Evolutionary conservation across 1,140 invertebrate species (phyloP), one percentile per base, ranked within the genome.

Genomic region (Bombus fervidus): DNA sequence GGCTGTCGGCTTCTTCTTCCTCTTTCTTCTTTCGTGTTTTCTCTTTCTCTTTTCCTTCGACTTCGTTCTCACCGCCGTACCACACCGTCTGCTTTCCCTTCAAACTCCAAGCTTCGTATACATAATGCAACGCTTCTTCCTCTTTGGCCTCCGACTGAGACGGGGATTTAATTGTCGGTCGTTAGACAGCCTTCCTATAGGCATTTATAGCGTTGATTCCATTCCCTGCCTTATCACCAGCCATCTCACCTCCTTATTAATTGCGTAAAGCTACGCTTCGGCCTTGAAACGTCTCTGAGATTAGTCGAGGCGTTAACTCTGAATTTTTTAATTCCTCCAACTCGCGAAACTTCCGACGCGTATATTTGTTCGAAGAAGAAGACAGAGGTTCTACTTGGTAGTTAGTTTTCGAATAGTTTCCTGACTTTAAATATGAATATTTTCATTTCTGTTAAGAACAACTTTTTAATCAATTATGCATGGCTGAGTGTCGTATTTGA

Each of bases 141-240:
- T 71, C 62, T 83, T 83, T 74, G 41, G 34, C 68, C 77, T 41
- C 4, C 59, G 9, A 10, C 77, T 57, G 72, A 83, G 81, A 87
- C 80, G 83, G 76, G 90, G 86, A 92, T 91, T 92, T 92, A 92
- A 92, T 92, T 89, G 89, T 90, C 89, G 89, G 86, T 87, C 72
- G 77, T 86, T 87, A 86, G 39, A 79, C 87, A 53, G 37, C 39
- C 72, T 37, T 86, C 79, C 85, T 71, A 71, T 86, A 71, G 64
- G 34, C 79, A 43, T 89, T 89, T 86, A 75, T 82, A 71, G 59
- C 39, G 69, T 31, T 59, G 39, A 78, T 89, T 73, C 75, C 66
- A 75, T 59, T 62, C 15, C 73, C 15, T 57, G 47, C 39, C 2
- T n/a, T 9, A 4, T 34, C 47, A 31, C 43, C 28, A 53, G 18